These are phyloP conservation scores for Sebastes miniatus DNA, from an alignment of 2,797 vertebrate genomes.

Conservation along the genomic window DNA sequence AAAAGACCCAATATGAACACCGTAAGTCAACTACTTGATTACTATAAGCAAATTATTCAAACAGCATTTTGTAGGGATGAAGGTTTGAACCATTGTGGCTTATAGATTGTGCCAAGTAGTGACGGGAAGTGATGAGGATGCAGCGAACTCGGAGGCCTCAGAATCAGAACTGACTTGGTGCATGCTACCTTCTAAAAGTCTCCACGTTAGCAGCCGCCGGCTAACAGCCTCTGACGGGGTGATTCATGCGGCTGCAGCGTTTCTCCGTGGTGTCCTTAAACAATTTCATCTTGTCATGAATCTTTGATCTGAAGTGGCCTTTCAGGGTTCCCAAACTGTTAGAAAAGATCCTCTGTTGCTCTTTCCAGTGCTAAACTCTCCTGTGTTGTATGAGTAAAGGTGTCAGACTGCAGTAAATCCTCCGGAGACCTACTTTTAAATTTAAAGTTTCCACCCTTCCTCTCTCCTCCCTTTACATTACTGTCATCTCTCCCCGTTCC, in stretches of 20 bases:
- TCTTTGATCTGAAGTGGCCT: background rate
- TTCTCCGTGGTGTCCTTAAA: background rate
- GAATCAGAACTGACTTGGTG: no score
- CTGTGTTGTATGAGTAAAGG: background rate
- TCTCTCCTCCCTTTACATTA: background rate
- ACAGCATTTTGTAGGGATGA: no score
- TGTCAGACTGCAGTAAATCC: slow-evolving; percentile 18
- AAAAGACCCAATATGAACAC: no score
- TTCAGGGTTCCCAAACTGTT: background rate
- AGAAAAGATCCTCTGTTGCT: background rate
- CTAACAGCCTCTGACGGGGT: background rate
- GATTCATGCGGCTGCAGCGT: background rate
- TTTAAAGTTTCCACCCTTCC: background rate
- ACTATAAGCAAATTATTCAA: no score
- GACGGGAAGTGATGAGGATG: no score
- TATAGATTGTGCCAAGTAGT: background rate
- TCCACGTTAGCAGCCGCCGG: background rate
- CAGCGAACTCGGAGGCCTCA: background rate
- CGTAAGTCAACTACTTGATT: no score
- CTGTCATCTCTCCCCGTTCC: background rate
- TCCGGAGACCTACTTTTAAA: background rate
- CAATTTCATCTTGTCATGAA: background rate
- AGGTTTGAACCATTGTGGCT: background rate
- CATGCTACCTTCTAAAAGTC: no score
- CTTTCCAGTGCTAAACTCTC: background rate